Evolutionary conservation across 2,113 vertebrate genomes (phyloP), one percentile per base, ranked within the genome.

Genomic region (Pachyramphus minor): DNA sequence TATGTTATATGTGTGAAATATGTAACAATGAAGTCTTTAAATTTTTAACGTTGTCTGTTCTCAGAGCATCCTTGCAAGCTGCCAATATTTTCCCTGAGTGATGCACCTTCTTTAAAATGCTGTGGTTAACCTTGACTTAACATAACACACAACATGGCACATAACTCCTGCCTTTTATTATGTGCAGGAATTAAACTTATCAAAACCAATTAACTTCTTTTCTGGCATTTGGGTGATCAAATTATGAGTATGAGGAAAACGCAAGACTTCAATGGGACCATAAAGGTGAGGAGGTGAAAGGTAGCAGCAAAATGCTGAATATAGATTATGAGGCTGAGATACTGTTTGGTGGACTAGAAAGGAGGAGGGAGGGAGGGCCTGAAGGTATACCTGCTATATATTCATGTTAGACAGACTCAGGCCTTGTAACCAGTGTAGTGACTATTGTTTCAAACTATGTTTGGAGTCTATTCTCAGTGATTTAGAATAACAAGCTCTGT

Each of bases 131-230:
- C 22, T 59, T 78, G n/a, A 31, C 39, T 28, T 90, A 23, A 31
- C 5, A 1, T 45, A 63, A 21, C 14, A 35, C 0, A 1, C 41
- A 64, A 27, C n/a, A 7, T 41, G 12, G 19, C 56, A 50, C 14
- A 3, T 56, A 55, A 75, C 6, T 22, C 39, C 47, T 82, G 39
- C 27, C n/a, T 67, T 78, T 72, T 71, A 12, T 64, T 82, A 33
- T 41, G 39, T 63, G 13, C 47, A 55, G 49, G 33, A 86, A 44
- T 84, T 73, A n/a, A 74, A 63, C 39, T 55, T 67, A 15, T 0
- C 41, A n/a, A 49, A 72, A 59, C 68, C 4, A 27, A 3, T 60
- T 64, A 66, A 52, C 28, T 44, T 85, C 0, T 62, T 45, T 72
- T 53, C 52, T 85, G 79, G 42, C 67, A 79, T 75, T 53, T 62